Evolutionary conservation across 2,888 invertebrate genomes (phyloP), one percentile per base, ranked within the genome.

Genomic region (Druceiella hillmani): DNA sequence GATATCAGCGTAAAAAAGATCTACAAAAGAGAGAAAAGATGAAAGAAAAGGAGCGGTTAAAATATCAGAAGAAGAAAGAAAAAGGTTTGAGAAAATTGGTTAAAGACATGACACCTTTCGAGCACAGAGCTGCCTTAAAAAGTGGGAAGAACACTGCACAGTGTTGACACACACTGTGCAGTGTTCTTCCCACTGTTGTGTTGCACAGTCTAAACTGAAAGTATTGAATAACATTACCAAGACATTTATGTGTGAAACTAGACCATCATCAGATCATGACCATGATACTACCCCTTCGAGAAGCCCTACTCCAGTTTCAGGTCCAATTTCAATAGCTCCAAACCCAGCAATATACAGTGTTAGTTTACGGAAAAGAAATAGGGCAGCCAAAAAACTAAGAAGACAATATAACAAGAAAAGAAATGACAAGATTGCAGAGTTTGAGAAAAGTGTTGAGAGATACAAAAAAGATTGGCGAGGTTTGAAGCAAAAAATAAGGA

Each of bases 1-100:
- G 41, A 36, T 47, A 47, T 12, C 20, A 41, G 39, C 32, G 27
- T 33, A 47, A 47, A 47, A 45, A 44, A 41, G 44, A 47, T 35
- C 45, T 45, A 22, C 17, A 38, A 47, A 47, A 41, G 31, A 38
- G 35, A 41, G 41, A 47, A 34, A 22, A 47, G 37, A 34, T 40
- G 36, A 45, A 26, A 30, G 43, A 40, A 38, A 44, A 44, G 15
- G 39, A 41, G 26, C 27, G 29, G 9, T 17, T 16, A 10, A 41
- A 45, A 3, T 42, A 44, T 11, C 39, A 38, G 34, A 44, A 33
- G 25, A 48, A 41, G 33, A 47, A 43, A 39, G 41, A 40, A 44
- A 44, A 46, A 40, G 43, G 46, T 22, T 27, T 26, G 20, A 15
- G 38, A 28, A 39, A 44, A 12, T 31, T 17, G 17, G 35, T 35